A percentile compares a stretch with the other conserved stretches of the same genome.
Conservation (phyloP, 2,797 vertebrate genomes). For the Schizothorax lantsangensis region DNA sequence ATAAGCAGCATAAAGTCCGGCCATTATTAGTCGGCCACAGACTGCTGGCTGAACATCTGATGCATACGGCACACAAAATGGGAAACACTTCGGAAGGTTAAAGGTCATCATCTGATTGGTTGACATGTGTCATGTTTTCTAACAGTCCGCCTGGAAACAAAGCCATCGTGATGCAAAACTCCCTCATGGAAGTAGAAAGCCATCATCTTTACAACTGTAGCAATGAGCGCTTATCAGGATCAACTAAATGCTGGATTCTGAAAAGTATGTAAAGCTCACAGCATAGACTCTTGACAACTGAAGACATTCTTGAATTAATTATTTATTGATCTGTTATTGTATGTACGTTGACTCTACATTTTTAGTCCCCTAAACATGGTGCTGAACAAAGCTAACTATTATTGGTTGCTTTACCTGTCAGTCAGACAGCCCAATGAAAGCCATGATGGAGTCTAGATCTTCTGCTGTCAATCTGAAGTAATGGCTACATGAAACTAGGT, state of each 20-base stretch:
- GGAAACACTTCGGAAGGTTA: neutral
- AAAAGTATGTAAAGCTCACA: neutral
- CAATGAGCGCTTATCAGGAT: neutral
- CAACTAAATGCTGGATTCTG: neutral
- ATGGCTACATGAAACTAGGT: no score
- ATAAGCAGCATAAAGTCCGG: neutral
- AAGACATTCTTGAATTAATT: neutral
- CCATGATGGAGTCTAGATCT: no score
- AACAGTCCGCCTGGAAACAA: neutral
- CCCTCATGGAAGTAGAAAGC: neutral
- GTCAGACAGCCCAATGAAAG: no score
- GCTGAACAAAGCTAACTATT: no score
- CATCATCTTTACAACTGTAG: neutral
- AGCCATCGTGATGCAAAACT: neutral
- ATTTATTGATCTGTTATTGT: neutral
- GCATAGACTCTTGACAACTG: neutral
- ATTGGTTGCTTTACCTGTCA: no score
- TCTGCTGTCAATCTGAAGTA: no score
- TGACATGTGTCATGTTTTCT: neutral
- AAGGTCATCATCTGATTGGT: neutral
- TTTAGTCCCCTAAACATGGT: no score
- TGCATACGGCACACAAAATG: neutral
- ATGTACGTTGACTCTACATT: neutral
- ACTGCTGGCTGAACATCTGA: neutral
- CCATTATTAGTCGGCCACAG: neutral